Evolutionary conservation across 2,888 invertebrate species (phyloP).

Genomic region (Eulithis testata): DNA sequence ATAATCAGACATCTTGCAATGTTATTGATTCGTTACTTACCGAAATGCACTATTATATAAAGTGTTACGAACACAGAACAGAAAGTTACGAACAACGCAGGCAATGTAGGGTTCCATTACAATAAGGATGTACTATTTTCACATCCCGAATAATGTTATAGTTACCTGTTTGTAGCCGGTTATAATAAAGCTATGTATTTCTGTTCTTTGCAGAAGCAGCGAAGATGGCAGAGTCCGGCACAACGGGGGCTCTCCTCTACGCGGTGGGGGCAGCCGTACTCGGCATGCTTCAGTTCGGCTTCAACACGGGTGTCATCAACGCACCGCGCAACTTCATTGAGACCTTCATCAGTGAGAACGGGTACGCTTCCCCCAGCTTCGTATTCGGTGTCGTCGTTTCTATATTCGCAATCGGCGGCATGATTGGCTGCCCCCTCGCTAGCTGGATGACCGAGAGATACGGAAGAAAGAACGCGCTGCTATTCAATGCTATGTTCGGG

Average conservation of each 20-base stretch:
- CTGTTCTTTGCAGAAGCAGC: constrained; percentile 58
- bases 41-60: not conserved
- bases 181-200: constrained; percentile 12
- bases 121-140: too few species aligned
- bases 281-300: constrained; percentile 89
- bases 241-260: constrained; percentile 86
- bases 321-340: constrained; percentile 87
- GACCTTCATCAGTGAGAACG: constrained; percentile 85
- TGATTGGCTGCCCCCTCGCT: constrained; percentile 90
- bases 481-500: constrained; percentile 87
- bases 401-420: constrained; percentile 91
- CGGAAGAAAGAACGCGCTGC: constrained; percentile 87
- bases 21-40: constrained; percentile 1
- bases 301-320: constrained; percentile 89
- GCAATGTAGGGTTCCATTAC: not conserved
- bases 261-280: constrained; percentile 87
- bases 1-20: not conserved
- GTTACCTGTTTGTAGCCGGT: not conserved
- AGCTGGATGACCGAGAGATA: constrained; percentile 89
- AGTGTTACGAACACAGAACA: not conserved
- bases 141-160: too few species aligned
- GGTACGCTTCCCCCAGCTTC: constrained; percentile 75
- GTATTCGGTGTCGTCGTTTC: constrained; percentile 88
- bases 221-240: constrained; percentile 73
- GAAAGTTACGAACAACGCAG: too few species aligned